Base-by-base conservation (phyloP, 2,888 invertebrate species). In the Phymatocera aterrima region DNA sequence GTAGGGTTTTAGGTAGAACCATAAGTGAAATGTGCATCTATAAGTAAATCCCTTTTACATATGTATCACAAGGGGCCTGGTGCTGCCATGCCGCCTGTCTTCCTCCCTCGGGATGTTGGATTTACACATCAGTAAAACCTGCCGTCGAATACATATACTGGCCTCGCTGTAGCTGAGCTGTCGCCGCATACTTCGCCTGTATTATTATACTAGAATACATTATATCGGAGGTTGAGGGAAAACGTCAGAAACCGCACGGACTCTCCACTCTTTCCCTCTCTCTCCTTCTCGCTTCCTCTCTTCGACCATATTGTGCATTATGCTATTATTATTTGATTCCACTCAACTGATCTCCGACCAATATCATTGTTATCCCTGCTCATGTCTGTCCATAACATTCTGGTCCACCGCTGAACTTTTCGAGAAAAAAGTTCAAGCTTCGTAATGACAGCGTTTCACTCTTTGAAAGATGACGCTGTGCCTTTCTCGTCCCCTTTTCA, bases 11-110 rank as follows among this genome's bases (percentile, higher is more conserved):
- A 83, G 78, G 81, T 79, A 46, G 79, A 68, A 78, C 80, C 81
- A 82, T 84, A 85, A 85, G 85, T 83, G 85, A 84, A 84, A 85
- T 80, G 83, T 80, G 84, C 84, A 81, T 80, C 81, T 81, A 79
- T 81, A 68, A 75, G 79, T 81, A 77, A 80, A 77, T 80, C 80
- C 79, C 77, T 75, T 82, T 83, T 85, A 84, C 84, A 81, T 84
- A 83, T 84, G 83, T 82, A 85, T 85, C 83, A 74, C 46, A 78
- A 77, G 51, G 54, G 77, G 68, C 6, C 34, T 15, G 48, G 48
- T 10, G 31, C 34, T 3, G 72, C 12, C 28, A 21, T 34, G n/a
- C n/a, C n/a, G n/a, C n/a, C n/a, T n/a, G n/a, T n/a, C n/a, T n/a
- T n/a, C n/a, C 77, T 74, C 78, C 78, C 61, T n/a, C n/a, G 78